Evolutionary conservation across 2,797 vertebrate species (phyloP).

Genomic region (Mus spretus): DNA sequence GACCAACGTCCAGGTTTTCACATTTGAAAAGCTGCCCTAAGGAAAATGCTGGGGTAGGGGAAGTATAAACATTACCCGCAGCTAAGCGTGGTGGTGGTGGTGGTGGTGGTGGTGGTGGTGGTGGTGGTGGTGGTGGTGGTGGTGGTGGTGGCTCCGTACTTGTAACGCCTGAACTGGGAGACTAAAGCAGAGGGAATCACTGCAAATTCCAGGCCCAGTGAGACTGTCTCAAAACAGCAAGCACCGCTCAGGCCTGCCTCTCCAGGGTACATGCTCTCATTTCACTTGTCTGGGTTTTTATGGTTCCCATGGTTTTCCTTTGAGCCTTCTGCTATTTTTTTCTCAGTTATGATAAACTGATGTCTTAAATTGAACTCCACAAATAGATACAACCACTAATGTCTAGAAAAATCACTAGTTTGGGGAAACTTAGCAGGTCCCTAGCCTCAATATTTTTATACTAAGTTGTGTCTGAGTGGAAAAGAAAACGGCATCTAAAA

Average conservation of each 20-base stretch:
- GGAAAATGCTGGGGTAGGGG: neutral
- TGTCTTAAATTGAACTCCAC: slow-evolving; percentile 45
- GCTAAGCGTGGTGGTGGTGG: neutral
- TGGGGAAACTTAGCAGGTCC: neutral
- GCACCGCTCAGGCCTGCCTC: neutral
- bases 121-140: no score
- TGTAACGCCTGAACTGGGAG: neutral
- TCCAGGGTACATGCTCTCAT: neutral
- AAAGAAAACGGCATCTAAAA: slow-evolving; percentile 69
- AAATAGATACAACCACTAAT: slow-evolving; percentile 67
- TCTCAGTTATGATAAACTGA: slow-evolving; percentile 57
- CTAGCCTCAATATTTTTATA: neutral
- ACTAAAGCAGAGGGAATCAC: neutral
- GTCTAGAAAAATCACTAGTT: slow-evolving; percentile 11
- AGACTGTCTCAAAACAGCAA: neutral
- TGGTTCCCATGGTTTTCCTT: slow-evolving; percentile 63
- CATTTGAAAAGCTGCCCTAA: neutral
- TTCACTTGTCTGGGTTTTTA: slow-evolving; percentile 8
- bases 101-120: no score
- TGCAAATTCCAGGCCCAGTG: neutral
- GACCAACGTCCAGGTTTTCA: neutral
- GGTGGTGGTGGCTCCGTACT: no score
- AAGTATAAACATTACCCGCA: neutral
- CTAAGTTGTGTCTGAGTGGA: slow-evolving; percentile 51
- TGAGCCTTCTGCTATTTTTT: slow-evolving; percentile 61